Base-by-base conservation (phyloP, 2,113 vertebrate species). In the Caretta caretta region DNA sequence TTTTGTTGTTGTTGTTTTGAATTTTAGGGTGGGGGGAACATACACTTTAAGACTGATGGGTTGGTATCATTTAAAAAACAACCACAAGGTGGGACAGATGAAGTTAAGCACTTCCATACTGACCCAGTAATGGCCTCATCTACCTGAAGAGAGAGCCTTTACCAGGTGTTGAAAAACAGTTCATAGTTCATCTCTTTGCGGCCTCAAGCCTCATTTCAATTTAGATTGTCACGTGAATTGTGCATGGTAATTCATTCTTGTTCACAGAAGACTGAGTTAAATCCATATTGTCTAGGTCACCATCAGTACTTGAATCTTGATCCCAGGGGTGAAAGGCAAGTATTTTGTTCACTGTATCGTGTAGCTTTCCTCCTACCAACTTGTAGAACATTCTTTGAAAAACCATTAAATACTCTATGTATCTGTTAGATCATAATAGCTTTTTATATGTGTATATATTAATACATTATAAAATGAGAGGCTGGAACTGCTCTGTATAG, bases 141-240 rank as follows among this genome's bases (percentile, higher is more conserved):
- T 56, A 90, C 87, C 80, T 93, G 90, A 94, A 94, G 11, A 10
- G 89, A 42, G 19, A 93, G 35, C 29, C 19, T 84, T 65, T 90
- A 42, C 65, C 83, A 95, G 7, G 7, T 83, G 51, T 75, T 91
- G 83, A 72, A 59, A 90, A 88, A 29, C 49, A 91, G 51, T 96
- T 90, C 88, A 87, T 96, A 95, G 94, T 83, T 94, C 48, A 84
- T 94, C 84, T 90, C 87, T 87, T 96, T 62, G 48, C 13, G 69
- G 38, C 29, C 17, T 84, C 9, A 27, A 78, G 90, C 76, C 85
- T 95, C 95, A 84, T 90, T 97, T 92, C 92, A 95, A 89, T 96
- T 96, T 95, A 93, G 83, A 57, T 90, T 91, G 79, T 94, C 96
- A 48, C 83, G 82, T 94, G 92, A 82, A 10, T 91, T 97, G 80